Conservation (phyloP, 2,113 vertebrate genomes). For the Tyrannus savana region DNA sequence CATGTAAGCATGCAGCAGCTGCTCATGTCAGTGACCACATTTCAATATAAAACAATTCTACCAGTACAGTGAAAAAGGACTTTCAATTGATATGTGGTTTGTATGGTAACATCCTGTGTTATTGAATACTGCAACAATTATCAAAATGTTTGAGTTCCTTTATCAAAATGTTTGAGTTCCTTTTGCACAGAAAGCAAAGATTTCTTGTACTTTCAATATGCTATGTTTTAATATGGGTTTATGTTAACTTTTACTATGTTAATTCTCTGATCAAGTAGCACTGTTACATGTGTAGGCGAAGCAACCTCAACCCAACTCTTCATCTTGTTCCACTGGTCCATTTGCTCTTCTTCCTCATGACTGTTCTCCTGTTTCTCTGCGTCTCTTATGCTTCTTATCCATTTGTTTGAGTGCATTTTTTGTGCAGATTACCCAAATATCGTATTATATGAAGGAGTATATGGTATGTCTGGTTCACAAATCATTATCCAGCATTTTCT, state of each 20-base stretch:
- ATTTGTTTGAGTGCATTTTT: background rate
- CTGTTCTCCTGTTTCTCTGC: background rate
- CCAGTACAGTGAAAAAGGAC: background rate
- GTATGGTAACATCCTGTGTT: background rate
- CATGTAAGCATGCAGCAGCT: background rate
- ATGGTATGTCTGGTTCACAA: background rate
- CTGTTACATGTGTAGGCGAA: background rate
- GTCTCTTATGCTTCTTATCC: background rate
- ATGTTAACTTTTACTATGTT: background rate
- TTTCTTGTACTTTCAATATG: background rate
- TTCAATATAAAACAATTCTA: background rate
- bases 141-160: background rate
- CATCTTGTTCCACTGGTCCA: background rate
- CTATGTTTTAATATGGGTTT: background rate
- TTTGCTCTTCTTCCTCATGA: background rate
- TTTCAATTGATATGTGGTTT: background rate
- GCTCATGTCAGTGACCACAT: background rate
- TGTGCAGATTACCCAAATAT: background rate
- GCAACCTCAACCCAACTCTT: background rate
- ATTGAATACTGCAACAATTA: background rate
- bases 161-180: background rate
- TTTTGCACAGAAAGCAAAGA: background rate
- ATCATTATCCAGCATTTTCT: background rate
- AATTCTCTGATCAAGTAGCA: background rate
- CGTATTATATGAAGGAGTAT: background rate